A percentile compares a stretch with the other conserved stretches of the same genome.
Conservation (phyloP, 2,113 vertebrate genomes). For the Mormyrus iriodes region DNA sequence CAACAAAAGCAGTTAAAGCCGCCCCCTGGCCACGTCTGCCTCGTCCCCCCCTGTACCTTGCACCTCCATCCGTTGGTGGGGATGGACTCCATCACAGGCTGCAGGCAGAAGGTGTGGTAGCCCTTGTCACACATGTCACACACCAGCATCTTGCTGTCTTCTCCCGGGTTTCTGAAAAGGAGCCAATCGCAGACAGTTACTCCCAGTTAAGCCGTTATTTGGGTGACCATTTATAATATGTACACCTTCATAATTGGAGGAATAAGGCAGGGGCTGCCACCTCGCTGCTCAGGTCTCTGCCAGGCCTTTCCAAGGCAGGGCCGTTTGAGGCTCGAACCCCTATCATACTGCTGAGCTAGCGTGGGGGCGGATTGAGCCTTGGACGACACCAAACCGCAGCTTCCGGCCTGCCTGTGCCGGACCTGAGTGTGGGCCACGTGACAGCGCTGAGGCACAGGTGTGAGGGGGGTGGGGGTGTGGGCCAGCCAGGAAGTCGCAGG, state of each 20-base stretch:
- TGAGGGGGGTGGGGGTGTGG: background rate
- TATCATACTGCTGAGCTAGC: background rate
- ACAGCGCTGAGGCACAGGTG: background rate
- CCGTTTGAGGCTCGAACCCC: background rate
- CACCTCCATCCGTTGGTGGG: conserved; percentile 98
- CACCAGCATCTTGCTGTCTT: conserved; percentile 98
- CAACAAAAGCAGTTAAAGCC: background rate
- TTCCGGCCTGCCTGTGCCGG: background rate
- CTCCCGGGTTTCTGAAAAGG: conserved; percentile 82
- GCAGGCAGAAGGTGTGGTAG: conserved; percentile 97
- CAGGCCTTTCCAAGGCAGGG: background rate
- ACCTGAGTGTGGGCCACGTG: background rate
- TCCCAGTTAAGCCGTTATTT: background rate
- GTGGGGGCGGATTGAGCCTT: background rate
- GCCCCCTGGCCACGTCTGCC: background rate
- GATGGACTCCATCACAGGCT: conserved; percentile 89
- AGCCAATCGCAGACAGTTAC: background rate
- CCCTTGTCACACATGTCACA: conserved; percentile 98
- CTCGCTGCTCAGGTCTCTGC: background rate
- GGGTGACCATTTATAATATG: background rate
- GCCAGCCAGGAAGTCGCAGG: background rate
- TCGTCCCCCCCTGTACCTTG: conserved; percentile 70
- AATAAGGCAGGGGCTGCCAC: background rate
- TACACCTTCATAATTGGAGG: background rate
- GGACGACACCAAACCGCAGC: background rate